A percentile compares a stretch with the other conserved stretches of the same genome.
Evolutionary conservation across 2,888 invertebrate genomes (phyloP).

Genomic region (Volucella inanis): DNA sequence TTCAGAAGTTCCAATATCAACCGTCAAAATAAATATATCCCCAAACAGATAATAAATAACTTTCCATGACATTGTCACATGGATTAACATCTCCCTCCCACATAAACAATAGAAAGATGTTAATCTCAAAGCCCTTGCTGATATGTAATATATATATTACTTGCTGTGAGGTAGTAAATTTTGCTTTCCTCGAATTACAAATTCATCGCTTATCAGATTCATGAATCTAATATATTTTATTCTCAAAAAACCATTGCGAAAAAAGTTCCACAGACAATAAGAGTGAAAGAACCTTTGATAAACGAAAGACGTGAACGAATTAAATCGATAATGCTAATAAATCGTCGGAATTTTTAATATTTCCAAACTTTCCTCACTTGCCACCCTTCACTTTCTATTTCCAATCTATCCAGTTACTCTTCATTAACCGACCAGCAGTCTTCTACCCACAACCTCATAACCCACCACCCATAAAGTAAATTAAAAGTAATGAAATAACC

Average conservation of each 20-base stretch:
- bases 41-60: neutral
- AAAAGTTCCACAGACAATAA: too few relatives aligned
- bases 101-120: slow-evolving; percentile 16
- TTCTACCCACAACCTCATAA: too few relatives aligned
- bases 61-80: neutral
- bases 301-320: neutral
- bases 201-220: slow-evolving; percentile 18
- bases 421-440: too few relatives aligned
- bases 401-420: too few relatives aligned
- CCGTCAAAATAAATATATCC: neutral
- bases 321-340: slow-evolving; percentile 34
- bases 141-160: too few relatives aligned
- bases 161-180: neutral
- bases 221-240: slow-evolving; percentile 4
- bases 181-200: neutral
- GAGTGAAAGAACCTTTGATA: slow-evolving; percentile 1
- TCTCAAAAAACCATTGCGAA: neutral
- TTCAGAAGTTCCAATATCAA: too few relatives aligned
- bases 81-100: slow-evolving; percentile 14
- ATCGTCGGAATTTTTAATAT: slow-evolving; percentile 20
- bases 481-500: slow-evolving; percentile 24
- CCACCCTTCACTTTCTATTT: neutral
- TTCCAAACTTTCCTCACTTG: neutral
- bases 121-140: slow-evolving; percentile 6
- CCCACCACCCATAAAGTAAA: neutral